Conservation (phyloP, 2,888 invertebrate genomes). For the Papilio protenor region DNA sequence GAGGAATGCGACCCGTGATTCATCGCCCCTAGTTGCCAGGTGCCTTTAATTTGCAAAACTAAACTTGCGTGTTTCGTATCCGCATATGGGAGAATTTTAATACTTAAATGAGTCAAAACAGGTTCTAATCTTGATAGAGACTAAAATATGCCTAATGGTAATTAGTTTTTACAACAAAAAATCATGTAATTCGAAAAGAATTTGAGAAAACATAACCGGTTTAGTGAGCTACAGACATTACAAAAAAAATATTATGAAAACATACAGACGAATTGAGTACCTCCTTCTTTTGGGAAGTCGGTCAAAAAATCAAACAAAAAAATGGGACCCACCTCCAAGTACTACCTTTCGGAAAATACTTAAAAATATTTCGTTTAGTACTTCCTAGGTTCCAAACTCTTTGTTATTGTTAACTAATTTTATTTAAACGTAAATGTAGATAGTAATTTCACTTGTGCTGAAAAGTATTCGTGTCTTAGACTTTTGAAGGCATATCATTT, state of each 20-base stretch:
- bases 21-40: conserved; percentile 33
- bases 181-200: not conserved
- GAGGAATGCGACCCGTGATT: conserved; percentile 47
- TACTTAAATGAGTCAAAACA: not conserved
- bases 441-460: conserved; percentile 9
- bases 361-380: too few relatives aligned
- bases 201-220: not conserved
- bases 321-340: too few relatives aligned
- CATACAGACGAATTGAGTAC: not conserved
- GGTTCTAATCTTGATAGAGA: too few relatives aligned
- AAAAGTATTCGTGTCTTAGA: conserved; percentile 35
- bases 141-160: too few relatives aligned
- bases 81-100: not conserved
- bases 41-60: not conserved
- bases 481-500: not conserved
- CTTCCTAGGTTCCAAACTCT: not conserved
- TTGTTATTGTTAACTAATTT: not conserved
- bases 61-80: not conserved
- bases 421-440: not conserved
- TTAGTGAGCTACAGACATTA: not conserved
- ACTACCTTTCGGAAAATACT: too few relatives aligned
- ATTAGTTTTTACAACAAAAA: not conserved
- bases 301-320: too few relatives aligned
- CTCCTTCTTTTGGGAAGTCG: too few relatives aligned
- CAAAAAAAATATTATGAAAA: not conserved